These are phyloP conservation scores for Lysandra coridon DNA, from an alignment of 2,888 invertebrate species.

Conservation along the genomic window DNA sequence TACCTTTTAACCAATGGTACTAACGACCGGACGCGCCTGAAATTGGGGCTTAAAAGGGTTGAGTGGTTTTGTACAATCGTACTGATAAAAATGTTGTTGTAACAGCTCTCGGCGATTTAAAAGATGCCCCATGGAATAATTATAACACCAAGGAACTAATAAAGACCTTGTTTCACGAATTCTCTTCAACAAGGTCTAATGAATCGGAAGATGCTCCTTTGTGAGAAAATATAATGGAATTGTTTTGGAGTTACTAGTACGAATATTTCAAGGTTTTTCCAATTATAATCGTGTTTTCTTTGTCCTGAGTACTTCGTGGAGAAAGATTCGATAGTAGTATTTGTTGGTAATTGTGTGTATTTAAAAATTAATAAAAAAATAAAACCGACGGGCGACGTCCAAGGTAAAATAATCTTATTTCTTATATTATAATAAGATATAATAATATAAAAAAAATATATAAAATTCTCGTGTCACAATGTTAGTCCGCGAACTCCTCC, in stretches of 20 bases:
- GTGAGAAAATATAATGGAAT: neutral
- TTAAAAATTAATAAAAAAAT: too few species aligned
- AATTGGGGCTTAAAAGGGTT: slow-evolving; percentile 80
- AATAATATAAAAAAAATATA: too few species aligned
- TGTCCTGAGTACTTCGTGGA: neutral
- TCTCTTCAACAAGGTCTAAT: slow-evolving; percentile 33
- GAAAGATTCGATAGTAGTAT: neutral
- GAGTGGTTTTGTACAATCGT: slow-evolving; percentile 79
- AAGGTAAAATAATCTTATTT: too few species aligned
- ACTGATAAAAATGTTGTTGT: slow-evolving; percentile 73
- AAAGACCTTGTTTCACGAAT: slow-evolving; percentile 45
- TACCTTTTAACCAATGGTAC: neutral
- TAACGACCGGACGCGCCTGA: slow-evolving; percentile 79
- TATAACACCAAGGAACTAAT: slow-evolving; percentile 57
- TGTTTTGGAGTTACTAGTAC: neutral
- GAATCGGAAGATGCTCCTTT: slow-evolving; percentile 19
- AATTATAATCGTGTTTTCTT: neutral
- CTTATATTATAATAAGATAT: too few species aligned
- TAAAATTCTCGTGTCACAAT: too few species aligned
- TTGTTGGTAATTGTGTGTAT: too few species aligned
- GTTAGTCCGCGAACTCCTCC: too few species aligned
- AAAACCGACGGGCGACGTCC: too few species aligned
- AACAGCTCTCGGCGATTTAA: slow-evolving; percentile 75
- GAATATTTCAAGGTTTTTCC: neutral
- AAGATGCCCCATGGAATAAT: slow-evolving; percentile 68